Evolutionary conservation across 2,888 invertebrate species (phyloP).

Genomic region (Eubasilissa splendida): DNA sequence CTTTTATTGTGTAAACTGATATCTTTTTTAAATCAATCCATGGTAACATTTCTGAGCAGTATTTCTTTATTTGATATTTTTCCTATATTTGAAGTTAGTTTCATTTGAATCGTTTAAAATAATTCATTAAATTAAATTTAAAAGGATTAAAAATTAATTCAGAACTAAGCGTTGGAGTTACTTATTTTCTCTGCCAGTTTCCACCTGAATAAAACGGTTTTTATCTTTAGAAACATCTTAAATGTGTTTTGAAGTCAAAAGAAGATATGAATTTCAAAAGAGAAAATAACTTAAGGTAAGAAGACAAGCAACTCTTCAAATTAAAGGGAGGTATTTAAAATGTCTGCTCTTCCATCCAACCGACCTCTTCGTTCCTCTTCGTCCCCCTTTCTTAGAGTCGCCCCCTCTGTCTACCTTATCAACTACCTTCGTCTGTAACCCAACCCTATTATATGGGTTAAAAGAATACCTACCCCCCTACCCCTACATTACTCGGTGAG

Average conservation of each 20-base stretch:
- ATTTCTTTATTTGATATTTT: too few relatives aligned
- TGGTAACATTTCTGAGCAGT: too few relatives aligned
- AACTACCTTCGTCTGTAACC: neutral
- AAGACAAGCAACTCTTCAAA: conserved; percentile 40
- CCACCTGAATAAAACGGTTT: conserved; percentile 12
- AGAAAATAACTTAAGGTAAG: conserved; percentile 48
- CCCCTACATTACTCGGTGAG: neutral
- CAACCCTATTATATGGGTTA: too few relatives aligned
- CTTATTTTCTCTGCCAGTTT: neutral
- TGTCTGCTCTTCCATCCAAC: conserved; percentile 30
- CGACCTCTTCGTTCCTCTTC: conserved; percentile 20
- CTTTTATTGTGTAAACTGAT: too few relatives aligned
- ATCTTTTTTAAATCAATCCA: too few relatives aligned
- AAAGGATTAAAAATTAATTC: too few relatives aligned
- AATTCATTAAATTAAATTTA: too few relatives aligned
- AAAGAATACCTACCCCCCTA: neutral
- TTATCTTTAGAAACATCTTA: conserved; percentile 28
- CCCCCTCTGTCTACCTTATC: neutral
- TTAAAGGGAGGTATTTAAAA: conserved; percentile 47
- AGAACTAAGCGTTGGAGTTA: too few relatives aligned
- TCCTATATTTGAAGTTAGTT: too few relatives aligned
- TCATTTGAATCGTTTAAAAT: too few relatives aligned
- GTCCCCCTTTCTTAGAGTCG: conserved; percentile 12
- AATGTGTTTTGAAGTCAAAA: conserved; percentile 24
- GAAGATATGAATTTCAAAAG: conserved; percentile 43